Conservation (phyloP, 2,797 vertebrate species). For the Hemitrygon akajei region DNA sequence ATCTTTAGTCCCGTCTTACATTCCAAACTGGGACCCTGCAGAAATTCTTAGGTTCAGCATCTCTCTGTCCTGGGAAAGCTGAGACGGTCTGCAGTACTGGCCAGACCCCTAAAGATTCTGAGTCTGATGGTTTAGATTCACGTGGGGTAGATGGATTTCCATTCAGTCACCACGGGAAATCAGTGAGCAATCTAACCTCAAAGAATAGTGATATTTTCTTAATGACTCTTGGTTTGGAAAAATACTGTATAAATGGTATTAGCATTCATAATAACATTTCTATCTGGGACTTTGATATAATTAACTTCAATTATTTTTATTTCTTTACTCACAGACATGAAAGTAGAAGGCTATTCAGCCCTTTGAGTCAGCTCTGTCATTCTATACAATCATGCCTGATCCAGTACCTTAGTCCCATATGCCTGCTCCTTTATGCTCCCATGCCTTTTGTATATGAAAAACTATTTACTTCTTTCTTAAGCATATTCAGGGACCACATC, state of each 20-base stretch:
- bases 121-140: not conserved
- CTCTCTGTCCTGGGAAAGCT: not conserved
- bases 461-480: too few relatives aligned
- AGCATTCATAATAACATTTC: too few relatives aligned
- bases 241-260: not conserved
- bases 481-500: too few relatives aligned
- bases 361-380: too few relatives aligned
- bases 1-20: not conserved
- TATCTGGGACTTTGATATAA: too few relatives aligned
- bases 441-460: too few relatives aligned
- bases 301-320: too few relatives aligned
- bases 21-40: not conserved
- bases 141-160: not conserved
- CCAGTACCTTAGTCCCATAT: too few relatives aligned
- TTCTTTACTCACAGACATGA: too few relatives aligned
- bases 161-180: not conserved
- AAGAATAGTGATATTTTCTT: not conserved
- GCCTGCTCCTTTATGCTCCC: too few relatives aligned
- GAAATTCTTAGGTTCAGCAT: not conserved
- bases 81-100: not conserved
- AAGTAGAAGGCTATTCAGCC: too few relatives aligned
- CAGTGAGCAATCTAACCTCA: not conserved
- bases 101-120: not conserved
- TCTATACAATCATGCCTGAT: too few relatives aligned
- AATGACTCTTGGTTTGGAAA: not conserved